A percentile compares a stretch with the other conserved stretches of the same genome.
These are phyloP conservation scores for Typhlomys cinereus DNA, from an alignment of 2,113 vertebrate genomes.

Conservation along the genomic window DNA sequence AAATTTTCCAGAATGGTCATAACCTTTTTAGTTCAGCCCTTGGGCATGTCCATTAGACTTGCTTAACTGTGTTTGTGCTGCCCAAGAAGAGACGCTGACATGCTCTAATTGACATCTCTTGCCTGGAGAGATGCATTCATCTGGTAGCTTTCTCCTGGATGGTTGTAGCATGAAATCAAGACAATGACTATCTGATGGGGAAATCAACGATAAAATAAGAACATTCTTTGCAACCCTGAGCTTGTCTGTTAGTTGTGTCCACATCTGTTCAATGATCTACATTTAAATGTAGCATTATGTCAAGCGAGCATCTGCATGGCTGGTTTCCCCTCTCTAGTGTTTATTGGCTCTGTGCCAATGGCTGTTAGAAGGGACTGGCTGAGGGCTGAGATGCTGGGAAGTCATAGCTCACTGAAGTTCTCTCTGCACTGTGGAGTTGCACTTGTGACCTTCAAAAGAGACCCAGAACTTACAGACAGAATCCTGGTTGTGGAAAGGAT, in stretches of 20 bases:
- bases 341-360: no score
- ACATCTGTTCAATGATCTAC: neutral
- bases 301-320: neutral
- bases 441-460: accelerated
- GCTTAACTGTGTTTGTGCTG: neutral
- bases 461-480: neutral
- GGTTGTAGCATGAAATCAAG: neutral
- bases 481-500: neutral
- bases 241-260: neutral
- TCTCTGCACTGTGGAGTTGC: neutral
- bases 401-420: neutral
- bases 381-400: neutral
- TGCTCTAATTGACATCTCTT: neutral
- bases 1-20: neutral
- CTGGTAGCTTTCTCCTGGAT: neutral
- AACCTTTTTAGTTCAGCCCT: neutral
- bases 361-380: neutral
- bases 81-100: neutral
- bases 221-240: neutral
- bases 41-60: neutral
- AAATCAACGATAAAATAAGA: neutral
- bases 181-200: neutral
- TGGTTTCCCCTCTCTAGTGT: neutral
- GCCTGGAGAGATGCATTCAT: neutral
- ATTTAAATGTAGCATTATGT: neutral